Evolutionary conservation across 2,797 vertebrate genomes (phyloP), one percentile per base, ranked within the genome.

Genomic region (Discoglossus pictus): DNA sequence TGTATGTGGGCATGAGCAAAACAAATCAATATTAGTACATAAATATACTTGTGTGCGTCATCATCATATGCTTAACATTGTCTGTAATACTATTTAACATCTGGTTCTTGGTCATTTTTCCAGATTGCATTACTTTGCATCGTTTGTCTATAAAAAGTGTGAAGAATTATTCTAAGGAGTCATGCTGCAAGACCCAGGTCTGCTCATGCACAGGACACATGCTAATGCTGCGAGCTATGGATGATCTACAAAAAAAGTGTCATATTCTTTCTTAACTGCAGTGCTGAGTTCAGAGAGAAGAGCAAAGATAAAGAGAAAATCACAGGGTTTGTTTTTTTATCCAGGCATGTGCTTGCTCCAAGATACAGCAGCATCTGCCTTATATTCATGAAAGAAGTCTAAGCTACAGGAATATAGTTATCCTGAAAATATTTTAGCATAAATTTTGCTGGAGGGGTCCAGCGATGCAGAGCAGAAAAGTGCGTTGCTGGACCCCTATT

Each of bases 401-500:
- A 10, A 40, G 36, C 10, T 40, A 38, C 10, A 52, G 15, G 17
- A 16, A 31, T 2, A 2, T 34, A 25, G 48, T 16, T 9, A 13
- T 13, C 15, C 17, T 53, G 11, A 11, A 13, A 20, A 18, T 53
- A 53, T 20, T 53, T 4, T 35, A 36, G 10, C 10, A 21, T 12
- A 15, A 34, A 11, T 34, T 59, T 13, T 51, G 25, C n/a, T 43
- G 4, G 2, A 17, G 68, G 68, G 68, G 68, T 71, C 61, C 68
- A 64, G 68, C 68, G 64, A 64, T 59, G 68, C 52, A 36, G 6
- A 50, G 4, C 2, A 43, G 3, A 50, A 18, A 5, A 23, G 8
- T 35, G 44, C 52, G 51, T 63, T 71, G 68, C 68, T 71, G 68
- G 68, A 58, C 68, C 68, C 63, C 68, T 16, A 4, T 31, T 31